A percentile compares a stretch with the other conserved stretches of the same genome.
Evolutionary conservation across 2,888 invertebrate species (phyloP).

Genomic region (Morpho deidamia): DNA sequence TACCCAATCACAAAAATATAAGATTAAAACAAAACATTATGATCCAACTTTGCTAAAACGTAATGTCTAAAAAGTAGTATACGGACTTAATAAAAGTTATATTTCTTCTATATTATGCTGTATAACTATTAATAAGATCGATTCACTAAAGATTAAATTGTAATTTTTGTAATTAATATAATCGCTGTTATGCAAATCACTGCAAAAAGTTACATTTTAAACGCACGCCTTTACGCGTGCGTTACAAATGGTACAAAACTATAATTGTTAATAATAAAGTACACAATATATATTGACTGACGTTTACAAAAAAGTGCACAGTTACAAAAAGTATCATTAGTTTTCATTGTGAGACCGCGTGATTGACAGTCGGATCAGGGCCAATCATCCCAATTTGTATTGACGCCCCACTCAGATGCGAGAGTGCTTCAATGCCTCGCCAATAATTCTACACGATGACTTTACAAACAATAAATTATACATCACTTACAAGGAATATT

Average conservation of each 20-base stretch:
- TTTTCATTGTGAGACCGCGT: conserved; percentile 37
- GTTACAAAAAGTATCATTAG: conserved; percentile 39
- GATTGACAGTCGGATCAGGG: conserved; percentile 45
- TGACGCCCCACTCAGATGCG: conserved; percentile 38
- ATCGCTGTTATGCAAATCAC: too few relatives aligned
- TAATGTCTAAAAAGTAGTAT: too few relatives aligned
- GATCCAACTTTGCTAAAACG: too few relatives aligned
- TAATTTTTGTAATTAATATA: too few relatives aligned
- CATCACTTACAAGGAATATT: conserved; percentile 16
- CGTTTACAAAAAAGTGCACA: conserved; percentile 16
- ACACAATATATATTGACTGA: conserved; percentile 22
- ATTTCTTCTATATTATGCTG: too few relatives aligned
- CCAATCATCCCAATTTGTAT: conserved; percentile 59
- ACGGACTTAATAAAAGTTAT: too few relatives aligned
- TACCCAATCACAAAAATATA: too few relatives aligned
- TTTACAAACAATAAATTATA: conserved; percentile 33
- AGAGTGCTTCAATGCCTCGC: conserved; percentile 42
- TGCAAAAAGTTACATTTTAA: too few relatives aligned
- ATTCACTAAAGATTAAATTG: too few relatives aligned
- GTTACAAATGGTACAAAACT: conserved; percentile 8
- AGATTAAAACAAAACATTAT: too few relatives aligned
- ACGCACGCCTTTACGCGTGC: neutral
- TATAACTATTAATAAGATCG: too few relatives aligned
- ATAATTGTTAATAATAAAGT: conserved; percentile 17
- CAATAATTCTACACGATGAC: conserved; percentile 35